Evolutionary conservation across 2,797 vertebrate genomes (phyloP).

Genomic region (Rhinatrema bivittatum): DNA sequence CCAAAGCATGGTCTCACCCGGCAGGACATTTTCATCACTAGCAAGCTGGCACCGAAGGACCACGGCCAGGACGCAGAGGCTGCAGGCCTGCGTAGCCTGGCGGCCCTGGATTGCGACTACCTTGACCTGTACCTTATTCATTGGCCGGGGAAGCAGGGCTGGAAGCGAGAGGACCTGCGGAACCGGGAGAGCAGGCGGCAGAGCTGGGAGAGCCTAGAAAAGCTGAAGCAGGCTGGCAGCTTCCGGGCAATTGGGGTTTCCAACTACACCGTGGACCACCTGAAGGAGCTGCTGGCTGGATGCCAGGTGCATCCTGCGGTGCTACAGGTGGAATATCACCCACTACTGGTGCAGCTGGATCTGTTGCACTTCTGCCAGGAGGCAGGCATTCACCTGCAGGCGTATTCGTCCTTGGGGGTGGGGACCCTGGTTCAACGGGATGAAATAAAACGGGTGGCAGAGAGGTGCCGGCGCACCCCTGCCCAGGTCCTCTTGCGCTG

Average conservation of each 20-base stretch:
- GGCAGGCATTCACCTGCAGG: constrained; percentile 63
- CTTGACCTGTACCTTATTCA: constrained; percentile 78
- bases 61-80: constrained; percentile 52
- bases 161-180: constrained; percentile 42
- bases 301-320: constrained; percentile 61
- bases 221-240: constrained; percentile 50
- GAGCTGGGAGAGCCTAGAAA: constrained; percentile 65
- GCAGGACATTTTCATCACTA: constrained; percentile 63
- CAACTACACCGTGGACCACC: constrained; percentile 65
- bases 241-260: constrained; percentile 71
- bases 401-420: constrained; percentile 67
- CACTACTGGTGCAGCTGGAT: constrained; percentile 52
- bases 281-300: constrained; percentile 51
- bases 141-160: constrained; percentile 70
- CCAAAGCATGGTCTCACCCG: constrained; percentile 58
- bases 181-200: constrained; percentile 55
- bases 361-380: constrained; percentile 55
- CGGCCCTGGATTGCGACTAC: constrained; percentile 58
- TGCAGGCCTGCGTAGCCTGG: constrained; percentile 56
- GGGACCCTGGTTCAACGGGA: constrained; percentile 52
- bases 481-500: constrained; percentile 69
- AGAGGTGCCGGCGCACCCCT: constrained; percentile 34
- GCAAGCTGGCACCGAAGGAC: constrained; percentile 64
- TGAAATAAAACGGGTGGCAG: constrained; percentile 49
- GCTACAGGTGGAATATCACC: constrained; percentile 73